Conservation (phyloP, 2,888 invertebrate species). For the Conchocele bisecta region DNA sequence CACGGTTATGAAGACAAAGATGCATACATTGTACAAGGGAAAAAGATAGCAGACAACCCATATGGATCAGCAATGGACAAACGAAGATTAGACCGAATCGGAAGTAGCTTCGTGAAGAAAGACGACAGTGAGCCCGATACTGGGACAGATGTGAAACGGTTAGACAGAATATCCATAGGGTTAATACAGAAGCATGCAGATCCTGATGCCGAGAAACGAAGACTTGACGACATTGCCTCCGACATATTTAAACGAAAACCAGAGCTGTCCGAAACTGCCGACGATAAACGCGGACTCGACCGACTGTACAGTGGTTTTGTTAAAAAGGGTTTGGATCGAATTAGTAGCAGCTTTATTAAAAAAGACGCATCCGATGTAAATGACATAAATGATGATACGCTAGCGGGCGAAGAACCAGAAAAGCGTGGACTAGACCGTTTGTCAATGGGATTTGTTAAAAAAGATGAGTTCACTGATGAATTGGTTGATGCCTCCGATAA, state of each 20-base stretch:
- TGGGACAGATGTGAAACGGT: not conserved
- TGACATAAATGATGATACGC: no score
- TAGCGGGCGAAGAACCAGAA: no score
- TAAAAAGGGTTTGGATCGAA: no score
- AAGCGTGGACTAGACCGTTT: not conserved
- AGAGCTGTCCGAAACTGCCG: not conserved
- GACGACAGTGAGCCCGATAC: no score
- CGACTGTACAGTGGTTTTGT: not conserved
- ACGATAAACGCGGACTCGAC: not conserved
- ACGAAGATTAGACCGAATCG: not conserved
- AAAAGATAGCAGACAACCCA: not conserved
- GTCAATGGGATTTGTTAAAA: not conserved
- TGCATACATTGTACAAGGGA: not conserved
- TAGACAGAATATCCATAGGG: not conserved
- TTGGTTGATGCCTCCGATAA: no score
- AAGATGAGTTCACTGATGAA: no score
- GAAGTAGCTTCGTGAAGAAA: not conserved
- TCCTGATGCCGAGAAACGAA: not conserved
- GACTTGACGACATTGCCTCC: not conserved
- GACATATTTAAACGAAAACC: not conserved
- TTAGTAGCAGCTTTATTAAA: no score
- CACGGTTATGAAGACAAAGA: no score
- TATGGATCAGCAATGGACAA: not conserved
- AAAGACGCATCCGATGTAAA: no score
- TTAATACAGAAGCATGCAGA: not conserved